Evolutionary conservation across 2,797 vertebrate genomes (phyloP).

Genomic region (Gephyroberyx darwinii): DNA sequence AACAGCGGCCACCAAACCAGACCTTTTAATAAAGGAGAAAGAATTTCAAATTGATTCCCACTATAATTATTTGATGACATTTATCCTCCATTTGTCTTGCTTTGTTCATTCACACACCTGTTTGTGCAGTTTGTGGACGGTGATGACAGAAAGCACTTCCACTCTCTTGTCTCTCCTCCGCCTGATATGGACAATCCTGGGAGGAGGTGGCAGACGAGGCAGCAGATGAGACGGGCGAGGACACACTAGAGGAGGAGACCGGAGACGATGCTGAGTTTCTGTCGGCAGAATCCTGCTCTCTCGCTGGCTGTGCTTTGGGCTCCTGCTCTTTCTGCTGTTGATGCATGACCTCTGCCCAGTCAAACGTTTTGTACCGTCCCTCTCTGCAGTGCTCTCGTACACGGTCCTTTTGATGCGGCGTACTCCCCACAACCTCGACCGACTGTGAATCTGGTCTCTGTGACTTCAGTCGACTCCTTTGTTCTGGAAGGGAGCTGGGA

Average conservation of each 20-base stretch:
- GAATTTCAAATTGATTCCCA: too few species aligned
- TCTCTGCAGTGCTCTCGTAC: constrained; percentile 83
- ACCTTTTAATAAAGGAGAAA: too few species aligned
- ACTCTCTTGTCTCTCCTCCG: constrained; percentile 79
- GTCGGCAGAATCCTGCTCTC: constrained; percentile 50
- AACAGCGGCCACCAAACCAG: neutral
- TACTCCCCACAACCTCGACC: constrained; percentile 15
- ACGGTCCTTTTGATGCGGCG: constrained; percentile 77
- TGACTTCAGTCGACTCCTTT: constrained; percentile 73
- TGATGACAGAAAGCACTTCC: constrained; percentile 79
- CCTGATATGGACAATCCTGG: constrained; percentile 41
- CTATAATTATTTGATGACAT: neutral
- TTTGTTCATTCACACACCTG: constrained; percentile 26
- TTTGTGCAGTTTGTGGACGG: constrained; percentile 10
- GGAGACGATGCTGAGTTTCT: constrained; percentile 49
- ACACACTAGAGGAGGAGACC: constrained; percentile 32
- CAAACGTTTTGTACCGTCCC: constrained; percentile 85
- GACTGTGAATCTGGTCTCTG: constrained; percentile 26
- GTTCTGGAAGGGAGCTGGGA: constrained; percentile 82
- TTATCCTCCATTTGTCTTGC: neutral
- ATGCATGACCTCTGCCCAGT: constrained; percentile 83
- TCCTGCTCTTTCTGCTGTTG: constrained; percentile 78
- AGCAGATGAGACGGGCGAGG: constrained; percentile 12
- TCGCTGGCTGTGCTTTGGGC: constrained; percentile 19
- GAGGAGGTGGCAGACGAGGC: constrained; percentile 41